These are phyloP conservation scores for Lottia gigantea DNA, from an alignment of 2,888 invertebrate species.

Conservation along the genomic window DNA sequence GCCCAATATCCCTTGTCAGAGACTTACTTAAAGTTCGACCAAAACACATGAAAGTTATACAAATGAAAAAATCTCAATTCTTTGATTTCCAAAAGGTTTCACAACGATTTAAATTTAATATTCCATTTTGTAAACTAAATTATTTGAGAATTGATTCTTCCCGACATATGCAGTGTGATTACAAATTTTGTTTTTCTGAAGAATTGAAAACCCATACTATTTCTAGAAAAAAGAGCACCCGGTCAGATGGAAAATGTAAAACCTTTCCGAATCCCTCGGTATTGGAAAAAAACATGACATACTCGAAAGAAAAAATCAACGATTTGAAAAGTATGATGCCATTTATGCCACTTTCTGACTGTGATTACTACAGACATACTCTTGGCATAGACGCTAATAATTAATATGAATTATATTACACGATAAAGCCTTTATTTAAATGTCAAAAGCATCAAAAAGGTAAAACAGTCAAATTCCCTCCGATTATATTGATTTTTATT, in stretches of 20 bases:
- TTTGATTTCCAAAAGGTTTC: constrained; percentile 22
- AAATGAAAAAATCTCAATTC: constrained; percentile 24
- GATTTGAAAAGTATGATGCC: constrained; percentile 18
- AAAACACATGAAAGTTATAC: constrained; percentile 20
- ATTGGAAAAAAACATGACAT: not conserved
- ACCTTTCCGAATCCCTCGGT: too few relatives aligned
- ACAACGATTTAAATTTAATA: constrained; percentile 16
- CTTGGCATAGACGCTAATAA: too few relatives aligned
- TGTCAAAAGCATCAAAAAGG: too few relatives aligned
- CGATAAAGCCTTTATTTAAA: too few relatives aligned
- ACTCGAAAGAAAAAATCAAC: constrained; percentile 11
- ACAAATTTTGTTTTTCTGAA: too few relatives aligned
- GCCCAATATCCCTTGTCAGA: constrained; percentile 28
- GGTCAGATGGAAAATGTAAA: too few relatives aligned
- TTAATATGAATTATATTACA: too few relatives aligned
- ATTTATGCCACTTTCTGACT: constrained; percentile 15
- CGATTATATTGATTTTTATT: too few relatives aligned
- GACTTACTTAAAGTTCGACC: constrained; percentile 20
- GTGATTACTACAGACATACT: not conserved
- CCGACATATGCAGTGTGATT: too few relatives aligned
- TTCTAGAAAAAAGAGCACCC: too few relatives aligned
- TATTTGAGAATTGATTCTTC: constrained; percentile 10
- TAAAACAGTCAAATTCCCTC: too few relatives aligned
- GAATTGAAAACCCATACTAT: too few relatives aligned
- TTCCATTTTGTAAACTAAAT: constrained; percentile 31